These are phyloP conservation scores for Nephrotoma guestfalica DNA, from an alignment of 2,888 invertebrate genomes.

Conservation along the genomic window DNA sequence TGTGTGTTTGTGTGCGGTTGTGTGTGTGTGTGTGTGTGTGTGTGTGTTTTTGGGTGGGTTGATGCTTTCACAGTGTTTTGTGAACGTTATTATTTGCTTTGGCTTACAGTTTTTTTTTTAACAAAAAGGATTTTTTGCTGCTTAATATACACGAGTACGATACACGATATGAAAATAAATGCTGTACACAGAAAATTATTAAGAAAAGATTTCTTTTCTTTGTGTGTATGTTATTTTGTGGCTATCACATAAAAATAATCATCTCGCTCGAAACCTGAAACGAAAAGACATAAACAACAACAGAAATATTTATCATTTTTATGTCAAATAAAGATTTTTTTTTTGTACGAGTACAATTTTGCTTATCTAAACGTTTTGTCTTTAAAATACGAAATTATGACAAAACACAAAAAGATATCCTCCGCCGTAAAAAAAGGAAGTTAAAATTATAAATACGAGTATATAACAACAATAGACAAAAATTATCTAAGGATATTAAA, in stretches of 20 bases:
- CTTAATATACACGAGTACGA: background rate
- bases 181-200: background rate
- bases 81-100: background rate
- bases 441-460: background rate
- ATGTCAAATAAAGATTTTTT: background rate
- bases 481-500: background rate
- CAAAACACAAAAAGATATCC: background rate
- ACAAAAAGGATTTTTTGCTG: background rate
- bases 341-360: background rate
- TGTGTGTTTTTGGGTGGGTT: background rate
- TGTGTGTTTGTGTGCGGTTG: background rate
- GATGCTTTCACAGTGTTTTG: background rate
- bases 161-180: background rate
- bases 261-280: background rate
- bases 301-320: background rate
- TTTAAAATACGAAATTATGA: background rate
- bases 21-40: background rate
- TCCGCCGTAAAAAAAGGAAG: background rate
- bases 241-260: background rate
- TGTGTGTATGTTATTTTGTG: background rate
- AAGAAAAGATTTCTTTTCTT: background rate
- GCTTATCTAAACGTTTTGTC: background rate
- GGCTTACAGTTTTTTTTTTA: background rate
- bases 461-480: background rate
- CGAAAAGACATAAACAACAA: background rate